Conservation (phyloP, 2,113 vertebrate genomes). For the Brachyhypopomus occidentalis region DNA sequence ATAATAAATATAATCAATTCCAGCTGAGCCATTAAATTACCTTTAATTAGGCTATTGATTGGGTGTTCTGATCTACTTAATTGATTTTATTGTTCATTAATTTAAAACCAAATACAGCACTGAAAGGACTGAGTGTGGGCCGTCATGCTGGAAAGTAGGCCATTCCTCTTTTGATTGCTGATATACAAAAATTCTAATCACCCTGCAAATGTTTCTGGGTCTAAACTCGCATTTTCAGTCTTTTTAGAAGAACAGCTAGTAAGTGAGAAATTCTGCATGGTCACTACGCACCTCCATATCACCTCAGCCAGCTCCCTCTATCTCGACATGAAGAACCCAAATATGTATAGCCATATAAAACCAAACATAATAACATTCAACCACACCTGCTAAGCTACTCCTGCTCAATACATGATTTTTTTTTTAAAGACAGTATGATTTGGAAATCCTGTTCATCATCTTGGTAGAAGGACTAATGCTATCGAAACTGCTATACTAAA, state of each 20-base stretch:
- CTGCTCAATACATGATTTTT: neutral
- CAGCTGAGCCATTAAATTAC: constrained; percentile 68
- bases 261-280: constrained; percentile 2
- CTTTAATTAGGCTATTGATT: constrained; percentile 70
- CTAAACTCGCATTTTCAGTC: neutral
- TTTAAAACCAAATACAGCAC: constrained; percentile 57
- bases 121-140: constrained; percentile 47
- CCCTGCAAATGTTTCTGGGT: constrained; percentile 5
- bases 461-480: neutral
- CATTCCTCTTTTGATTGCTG: constrained; percentile 55
- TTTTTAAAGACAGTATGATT: neutral
- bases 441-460: constrained; percentile 13
- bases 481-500: neutral
- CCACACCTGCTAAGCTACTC: neutral
- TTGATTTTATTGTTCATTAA: constrained; percentile 73
- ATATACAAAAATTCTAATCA: constrained; percentile 53
- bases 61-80: constrained; percentile 67
- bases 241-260: neutral
- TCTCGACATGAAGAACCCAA: too few species aligned
- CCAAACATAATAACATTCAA: neutral
- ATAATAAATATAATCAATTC: constrained; percentile 72
- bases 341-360: too few species aligned
- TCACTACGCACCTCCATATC: neutral
- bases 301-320: neutral
- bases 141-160: constrained; percentile 44